Evolutionary conservation across 1,140 invertebrate species (phyloP).

Genomic region (Drosophila aff.): DNA sequence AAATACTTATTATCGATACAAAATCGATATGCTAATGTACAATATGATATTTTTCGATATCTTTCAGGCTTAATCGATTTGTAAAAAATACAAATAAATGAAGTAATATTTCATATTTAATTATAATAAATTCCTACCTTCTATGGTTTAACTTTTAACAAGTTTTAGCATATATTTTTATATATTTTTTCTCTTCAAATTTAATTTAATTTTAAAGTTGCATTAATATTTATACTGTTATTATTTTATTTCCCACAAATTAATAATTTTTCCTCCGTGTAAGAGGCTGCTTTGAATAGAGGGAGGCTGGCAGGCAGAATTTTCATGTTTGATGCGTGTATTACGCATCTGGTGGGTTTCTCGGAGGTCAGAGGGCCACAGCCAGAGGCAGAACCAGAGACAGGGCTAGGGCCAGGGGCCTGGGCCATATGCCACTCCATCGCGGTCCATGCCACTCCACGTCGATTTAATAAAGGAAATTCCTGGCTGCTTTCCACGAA

Average conservation of each 20-base stretch:
- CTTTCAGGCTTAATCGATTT: no score
- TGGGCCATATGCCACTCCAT: slow-evolving; percentile 56
- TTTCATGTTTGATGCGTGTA: slow-evolving; percentile 79
- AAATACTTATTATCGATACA: no score
- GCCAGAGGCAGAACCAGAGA: background rate
- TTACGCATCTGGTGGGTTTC: slow-evolving; percentile 78
- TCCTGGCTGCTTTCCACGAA: slow-evolving; percentile 62
- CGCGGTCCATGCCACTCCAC: slow-evolving; percentile 42
- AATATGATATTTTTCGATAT: no score
- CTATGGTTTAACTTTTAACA: no score
- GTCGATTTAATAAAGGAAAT: slow-evolving; percentile 83
- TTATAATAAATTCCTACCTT: no score
- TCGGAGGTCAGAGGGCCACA: slow-evolving; percentile 43
- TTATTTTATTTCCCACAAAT: background rate
- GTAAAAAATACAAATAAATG: no score
- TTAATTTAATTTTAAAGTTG: no score
- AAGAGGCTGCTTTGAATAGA: background rate
- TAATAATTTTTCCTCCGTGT: background rate
- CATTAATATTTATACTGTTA: no score
- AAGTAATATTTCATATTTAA: no score
- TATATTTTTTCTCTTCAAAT: no score
- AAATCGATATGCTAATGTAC: no score
- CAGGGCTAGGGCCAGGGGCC: slow-evolving; percentile 45
- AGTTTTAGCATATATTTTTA: no score
- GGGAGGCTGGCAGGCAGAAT: slow-evolving; percentile 42